phyloP scores from a whole-genome alignment of 2,888 invertebrate genomes.

The Cyclophora albipunctata region DNA sequence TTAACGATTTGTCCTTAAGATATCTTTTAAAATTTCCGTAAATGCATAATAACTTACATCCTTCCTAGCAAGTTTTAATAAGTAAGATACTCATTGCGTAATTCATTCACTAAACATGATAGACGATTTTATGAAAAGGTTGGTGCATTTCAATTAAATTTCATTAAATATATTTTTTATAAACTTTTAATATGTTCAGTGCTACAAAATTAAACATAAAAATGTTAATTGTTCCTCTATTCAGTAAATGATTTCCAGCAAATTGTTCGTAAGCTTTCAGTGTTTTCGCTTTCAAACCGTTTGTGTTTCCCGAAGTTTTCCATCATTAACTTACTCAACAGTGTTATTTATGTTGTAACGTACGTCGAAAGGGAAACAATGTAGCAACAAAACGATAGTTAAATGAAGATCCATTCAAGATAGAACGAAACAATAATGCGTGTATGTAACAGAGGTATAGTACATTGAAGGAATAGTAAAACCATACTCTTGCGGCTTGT shows the following conservation, averaged over 20 bases:
- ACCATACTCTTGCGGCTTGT: constrained; percentile 36
- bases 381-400: constrained; percentile 20
- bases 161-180: background rate
- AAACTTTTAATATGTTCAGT: background rate
- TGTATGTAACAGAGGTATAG: constrained; percentile 47
- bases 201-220: too few relatives aligned
- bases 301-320: too few relatives aligned
- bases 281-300: too few relatives aligned
- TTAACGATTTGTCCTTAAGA: too few relatives aligned
- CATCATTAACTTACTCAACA: too few relatives aligned
- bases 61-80: constrained; percentile 14
- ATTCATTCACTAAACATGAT: constrained; percentile 17
- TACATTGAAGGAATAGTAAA: constrained; percentile 11
- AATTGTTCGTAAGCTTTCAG: too few relatives aligned
- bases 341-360: constrained; percentile 1
- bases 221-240: too few relatives aligned
- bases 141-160: constrained; percentile 6
- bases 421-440: constrained; percentile 57
- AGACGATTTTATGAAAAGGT: constrained; percentile 21
- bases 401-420: constrained; percentile 51
- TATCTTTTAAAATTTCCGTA: too few relatives aligned
- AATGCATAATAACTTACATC: constrained; percentile 8
- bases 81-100: constrained; percentile 9
- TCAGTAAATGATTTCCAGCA: too few relatives aligned
- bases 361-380: constrained; percentile 13